These are phyloP conservation scores for Nesospiza acunhae DNA, from an alignment of 2,113 vertebrate species.

Conservation along the genomic window DNA sequence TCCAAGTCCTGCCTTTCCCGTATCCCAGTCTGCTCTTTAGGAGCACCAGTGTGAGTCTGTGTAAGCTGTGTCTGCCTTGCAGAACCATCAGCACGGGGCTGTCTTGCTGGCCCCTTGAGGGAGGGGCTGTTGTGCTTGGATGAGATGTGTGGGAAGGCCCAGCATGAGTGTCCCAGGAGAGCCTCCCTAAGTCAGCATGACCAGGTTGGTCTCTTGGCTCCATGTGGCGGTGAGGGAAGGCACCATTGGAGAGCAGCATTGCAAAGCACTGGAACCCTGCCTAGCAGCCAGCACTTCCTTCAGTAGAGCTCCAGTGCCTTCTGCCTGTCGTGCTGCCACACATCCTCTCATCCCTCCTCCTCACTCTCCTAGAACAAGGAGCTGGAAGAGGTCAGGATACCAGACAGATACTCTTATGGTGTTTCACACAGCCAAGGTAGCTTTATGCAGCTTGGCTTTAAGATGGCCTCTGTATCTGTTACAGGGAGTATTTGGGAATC, in stretches of 20 bases:
- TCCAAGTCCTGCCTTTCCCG: not conserved
- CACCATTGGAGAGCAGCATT: not conserved
- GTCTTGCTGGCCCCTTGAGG: not conserved
- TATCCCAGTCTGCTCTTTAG: not conserved
- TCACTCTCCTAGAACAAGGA: not conserved
- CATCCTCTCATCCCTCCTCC: not conserved
- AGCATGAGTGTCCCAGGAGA: not conserved
- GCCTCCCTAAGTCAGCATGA: not conserved
- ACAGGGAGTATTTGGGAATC: not conserved
- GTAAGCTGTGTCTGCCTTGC: not conserved
- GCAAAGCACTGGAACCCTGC: not conserved
- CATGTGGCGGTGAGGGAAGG: not conserved
- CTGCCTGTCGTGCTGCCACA: not conserved
- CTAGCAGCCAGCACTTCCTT: not conserved
- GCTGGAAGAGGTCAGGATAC: not conserved
- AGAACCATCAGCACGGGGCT: not conserved
- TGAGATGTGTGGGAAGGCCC: not conserved
- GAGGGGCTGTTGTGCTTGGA: not conserved
- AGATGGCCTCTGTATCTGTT: not conserved
- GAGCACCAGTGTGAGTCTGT: not conserved
- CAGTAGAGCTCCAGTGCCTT: not conserved
- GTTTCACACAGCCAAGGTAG: not conserved
- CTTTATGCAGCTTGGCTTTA: not conserved
- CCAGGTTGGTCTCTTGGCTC: accelerated
- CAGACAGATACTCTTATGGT: not conserved